phyloP scores from a whole-genome alignment of 2,888 invertebrate species.

The Phortica okadai region DNA sequence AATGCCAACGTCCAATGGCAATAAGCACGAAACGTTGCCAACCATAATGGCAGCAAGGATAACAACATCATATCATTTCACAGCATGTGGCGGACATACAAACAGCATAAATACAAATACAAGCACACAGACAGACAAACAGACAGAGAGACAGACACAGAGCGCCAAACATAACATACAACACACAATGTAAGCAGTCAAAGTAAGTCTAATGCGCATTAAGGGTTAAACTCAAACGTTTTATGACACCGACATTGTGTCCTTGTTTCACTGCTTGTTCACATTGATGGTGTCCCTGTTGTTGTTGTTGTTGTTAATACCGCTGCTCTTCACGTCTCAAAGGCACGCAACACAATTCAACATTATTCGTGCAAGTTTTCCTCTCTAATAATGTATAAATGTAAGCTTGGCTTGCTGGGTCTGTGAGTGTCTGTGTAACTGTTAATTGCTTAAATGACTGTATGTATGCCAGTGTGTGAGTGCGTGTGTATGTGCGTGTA shows the following conservation, averaged over 20 bases:
- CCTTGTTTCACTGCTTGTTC: conserved; percentile 45
- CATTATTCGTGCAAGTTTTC: background rate
- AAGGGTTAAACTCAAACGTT: conserved; percentile 67
- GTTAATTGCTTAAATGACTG: conserved; percentile 37
- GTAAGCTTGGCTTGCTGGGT: background rate
- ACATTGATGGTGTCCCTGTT: background rate
- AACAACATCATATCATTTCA: conserved; percentile 56
- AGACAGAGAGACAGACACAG: conserved; percentile 30
- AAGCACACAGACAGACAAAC: background rate
- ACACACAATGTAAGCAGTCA: conserved; percentile 1
- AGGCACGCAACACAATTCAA: background rate
- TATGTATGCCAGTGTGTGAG: conserved; percentile 1
- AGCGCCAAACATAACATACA: conserved; percentile 46
- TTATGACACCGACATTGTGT: conserved; percentile 45
- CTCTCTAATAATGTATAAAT: background rate
- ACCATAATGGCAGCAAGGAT: conserved; percentile 25
- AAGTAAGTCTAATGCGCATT: conserved; percentile 55
- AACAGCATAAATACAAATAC: conserved; percentile 28
- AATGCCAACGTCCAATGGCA: background rate
- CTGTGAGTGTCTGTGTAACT: conserved; percentile 37
- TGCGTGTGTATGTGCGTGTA: conserved; percentile 13
- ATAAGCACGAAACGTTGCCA: background rate
- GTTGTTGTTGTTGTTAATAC: background rate
- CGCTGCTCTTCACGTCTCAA: background rate
- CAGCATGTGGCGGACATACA: conserved; percentile 31